Percentiles rank a stretch among this genome's conserved stretches.
Conservation (phyloP, 2,888 invertebrate species). For the Pseudococcus jackbeardsleyi region DNA sequence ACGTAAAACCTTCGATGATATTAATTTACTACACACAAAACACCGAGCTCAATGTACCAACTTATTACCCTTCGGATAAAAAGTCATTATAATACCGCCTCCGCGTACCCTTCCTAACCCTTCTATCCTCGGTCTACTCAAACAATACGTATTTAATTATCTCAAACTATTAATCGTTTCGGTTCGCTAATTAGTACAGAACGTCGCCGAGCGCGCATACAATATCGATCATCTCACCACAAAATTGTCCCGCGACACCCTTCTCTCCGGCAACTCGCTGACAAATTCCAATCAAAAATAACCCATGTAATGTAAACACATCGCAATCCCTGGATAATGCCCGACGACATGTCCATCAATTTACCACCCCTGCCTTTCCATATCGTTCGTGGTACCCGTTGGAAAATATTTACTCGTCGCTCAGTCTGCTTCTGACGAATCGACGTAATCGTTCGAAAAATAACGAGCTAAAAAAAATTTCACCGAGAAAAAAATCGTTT, state of each 20-base stretch:
- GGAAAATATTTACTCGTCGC: slow-evolving; percentile 26
- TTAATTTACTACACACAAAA: slow-evolving; percentile 33
- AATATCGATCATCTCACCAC: slow-evolving; percentile 1
- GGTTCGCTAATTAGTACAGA: slow-evolving; percentile 25
- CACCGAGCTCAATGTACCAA: slow-evolving; percentile 2
- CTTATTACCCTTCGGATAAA: slow-evolving; percentile 46
- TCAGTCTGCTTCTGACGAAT: not conserved
- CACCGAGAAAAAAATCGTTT: not conserved
- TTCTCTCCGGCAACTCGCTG: not conserved
- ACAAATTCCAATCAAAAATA: slow-evolving; percentile 26
- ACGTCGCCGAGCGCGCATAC: not conserved
- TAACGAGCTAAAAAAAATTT: not conserved
- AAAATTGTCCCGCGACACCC: not conserved
- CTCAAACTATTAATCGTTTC: slow-evolving; percentile 21
- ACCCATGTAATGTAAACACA: not conserved
- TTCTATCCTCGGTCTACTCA: not conserved
- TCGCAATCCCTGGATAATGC: not conserved
- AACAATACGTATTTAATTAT: slow-evolving; percentile 51
- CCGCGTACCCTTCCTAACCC: not conserved
- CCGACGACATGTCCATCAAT: slow-evolving; percentile 16
- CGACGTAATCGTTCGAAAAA: not conserved
- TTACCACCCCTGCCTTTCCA: not conserved
- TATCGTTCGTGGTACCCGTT: not conserved
- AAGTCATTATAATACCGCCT: slow-evolving; percentile 27
- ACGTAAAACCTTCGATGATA: slow-evolving; percentile 17